Conservation (phyloP, 2,797 vertebrate genomes). For the Salarias fasciatus region DNA sequence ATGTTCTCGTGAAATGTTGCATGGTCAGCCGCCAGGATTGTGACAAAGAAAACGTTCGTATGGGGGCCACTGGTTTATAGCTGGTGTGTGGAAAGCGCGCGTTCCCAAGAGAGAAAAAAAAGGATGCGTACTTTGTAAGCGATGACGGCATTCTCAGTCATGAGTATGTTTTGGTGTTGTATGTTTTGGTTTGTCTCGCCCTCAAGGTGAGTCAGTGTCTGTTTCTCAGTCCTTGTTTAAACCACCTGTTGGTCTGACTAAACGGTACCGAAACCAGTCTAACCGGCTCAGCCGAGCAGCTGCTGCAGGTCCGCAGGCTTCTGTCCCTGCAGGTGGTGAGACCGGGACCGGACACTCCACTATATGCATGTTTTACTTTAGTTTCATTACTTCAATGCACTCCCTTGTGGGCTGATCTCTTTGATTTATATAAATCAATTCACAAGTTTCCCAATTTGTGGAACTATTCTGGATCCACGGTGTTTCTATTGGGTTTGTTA, state of each 20-base stretch:
- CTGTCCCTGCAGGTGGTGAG: constrained; percentile 29
- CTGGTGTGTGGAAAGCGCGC: constrained; percentile 18
- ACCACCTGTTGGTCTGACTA: constrained; percentile 39
- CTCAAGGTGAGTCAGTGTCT: constrained; percentile 43
- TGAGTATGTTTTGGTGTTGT: constrained; percentile 40
- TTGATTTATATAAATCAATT: background rate
- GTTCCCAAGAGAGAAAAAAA: constrained; percentile 8
- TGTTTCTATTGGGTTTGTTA: constrained; percentile 13
- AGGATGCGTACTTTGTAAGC: constrained; percentile 3
- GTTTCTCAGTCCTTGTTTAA: constrained; percentile 50
- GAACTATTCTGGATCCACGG: constrained; percentile 3
- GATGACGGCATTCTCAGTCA: constrained; percentile 37
- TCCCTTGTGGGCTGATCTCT: constrained; percentile 20
- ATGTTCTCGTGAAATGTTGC: constrained; percentile 61
- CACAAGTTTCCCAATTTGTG: background rate
- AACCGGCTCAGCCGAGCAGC: constrained; percentile 32
- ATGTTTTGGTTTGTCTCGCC: constrained; percentile 25
- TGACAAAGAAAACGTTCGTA: constrained; percentile 5
- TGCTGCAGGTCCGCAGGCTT: constrained; percentile 30
- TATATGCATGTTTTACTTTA: constrained; percentile 50
- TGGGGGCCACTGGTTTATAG: constrained; percentile 21
- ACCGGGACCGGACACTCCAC: constrained; percentile 28
- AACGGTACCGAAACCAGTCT: constrained; percentile 48
- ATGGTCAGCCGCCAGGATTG: constrained; percentile 10
- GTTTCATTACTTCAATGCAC: constrained; percentile 34